A percentile compares a stretch with the other conserved stretches of the same genome.
Evolutionary conservation across 2,797 vertebrate species (phyloP).

Genomic region (Chaetophractus vellerosus): DNA sequence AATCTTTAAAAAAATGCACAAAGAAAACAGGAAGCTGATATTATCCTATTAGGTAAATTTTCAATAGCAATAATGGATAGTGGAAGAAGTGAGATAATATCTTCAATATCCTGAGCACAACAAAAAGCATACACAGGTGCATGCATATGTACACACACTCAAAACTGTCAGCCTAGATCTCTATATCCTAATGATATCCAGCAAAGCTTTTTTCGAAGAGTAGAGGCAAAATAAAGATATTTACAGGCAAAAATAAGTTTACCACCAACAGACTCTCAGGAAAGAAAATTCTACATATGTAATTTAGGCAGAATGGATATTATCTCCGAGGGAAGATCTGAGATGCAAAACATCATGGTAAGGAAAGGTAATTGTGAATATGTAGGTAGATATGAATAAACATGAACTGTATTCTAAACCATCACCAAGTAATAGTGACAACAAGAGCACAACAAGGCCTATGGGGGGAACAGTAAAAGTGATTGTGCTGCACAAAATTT

Average conservation of each 20-base stretch:
- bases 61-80: neutral
- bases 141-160: neutral
- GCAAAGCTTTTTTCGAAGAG: neutral
- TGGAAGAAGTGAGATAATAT: neutral
- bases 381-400: neutral
- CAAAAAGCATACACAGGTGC: neutral
- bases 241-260: neutral
- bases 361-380: neutral
- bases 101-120: neutral
- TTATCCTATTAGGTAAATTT: neutral
- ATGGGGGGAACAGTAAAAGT: neutral
- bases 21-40: neutral
- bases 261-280: neutral
- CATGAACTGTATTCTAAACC: neutral
- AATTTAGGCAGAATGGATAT: neutral
- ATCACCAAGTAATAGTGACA: neutral
- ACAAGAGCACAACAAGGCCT: neutral
- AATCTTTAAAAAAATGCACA: neutral
- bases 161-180: neutral
- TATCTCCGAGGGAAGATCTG: neutral
- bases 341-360: neutral
- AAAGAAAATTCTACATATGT: slow-evolving; percentile 11
- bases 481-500: neutral
- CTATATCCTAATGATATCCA: neutral
- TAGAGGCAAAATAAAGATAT: neutral